A percentile compares a stretch with the other conserved stretches of the same genome.
These are phyloP conservation scores for Nomada fabriciana DNA, from an alignment of 2,888 invertebrate species.

Conservation along the genomic window DNA sequence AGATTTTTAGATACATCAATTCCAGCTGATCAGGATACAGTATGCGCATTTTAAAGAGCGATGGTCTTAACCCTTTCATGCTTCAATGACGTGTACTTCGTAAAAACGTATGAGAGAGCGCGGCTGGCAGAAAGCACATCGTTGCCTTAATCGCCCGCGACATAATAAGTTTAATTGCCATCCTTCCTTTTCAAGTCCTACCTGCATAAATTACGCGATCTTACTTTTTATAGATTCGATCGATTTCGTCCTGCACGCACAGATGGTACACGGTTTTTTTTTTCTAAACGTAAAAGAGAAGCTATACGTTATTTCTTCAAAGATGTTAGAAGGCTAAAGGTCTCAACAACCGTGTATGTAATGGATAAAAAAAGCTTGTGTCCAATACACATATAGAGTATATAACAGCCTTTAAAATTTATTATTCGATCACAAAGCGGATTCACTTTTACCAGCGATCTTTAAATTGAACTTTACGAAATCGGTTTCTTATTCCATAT, in stretches of 20 bases:
- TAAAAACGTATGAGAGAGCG: conserved; percentile 54
- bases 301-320: conserved; percentile 12
- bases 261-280: conserved; percentile 29
- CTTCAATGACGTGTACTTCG: conserved; percentile 47
- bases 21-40: conserved; percentile 38
- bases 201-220: conserved; percentile 38
- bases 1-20: conserved; percentile 29
- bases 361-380: neutral
- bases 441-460: neutral
- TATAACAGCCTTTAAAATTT: neutral
- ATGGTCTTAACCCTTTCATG: conserved; percentile 43
- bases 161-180: conserved; percentile 58
- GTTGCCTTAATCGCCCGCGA: conserved; percentile 46
- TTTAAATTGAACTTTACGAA: neutral
- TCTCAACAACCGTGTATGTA: conserved; percentile 3
- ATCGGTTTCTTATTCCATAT: neutral
- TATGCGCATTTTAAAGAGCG: conserved; percentile 49
- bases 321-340: neutral
- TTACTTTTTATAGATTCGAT: conserved; percentile 42
- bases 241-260: conserved; percentile 13
- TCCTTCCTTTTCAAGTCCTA: conserved; percentile 49
- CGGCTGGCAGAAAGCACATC: conserved; percentile 45
- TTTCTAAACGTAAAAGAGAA: conserved; percentile 16
- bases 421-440: neutral
- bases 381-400: no score